These are phyloP conservation scores for Drosophila neonasuta DNA, from an alignment of 2,888 invertebrate species.

Conservation along the genomic window DNA sequence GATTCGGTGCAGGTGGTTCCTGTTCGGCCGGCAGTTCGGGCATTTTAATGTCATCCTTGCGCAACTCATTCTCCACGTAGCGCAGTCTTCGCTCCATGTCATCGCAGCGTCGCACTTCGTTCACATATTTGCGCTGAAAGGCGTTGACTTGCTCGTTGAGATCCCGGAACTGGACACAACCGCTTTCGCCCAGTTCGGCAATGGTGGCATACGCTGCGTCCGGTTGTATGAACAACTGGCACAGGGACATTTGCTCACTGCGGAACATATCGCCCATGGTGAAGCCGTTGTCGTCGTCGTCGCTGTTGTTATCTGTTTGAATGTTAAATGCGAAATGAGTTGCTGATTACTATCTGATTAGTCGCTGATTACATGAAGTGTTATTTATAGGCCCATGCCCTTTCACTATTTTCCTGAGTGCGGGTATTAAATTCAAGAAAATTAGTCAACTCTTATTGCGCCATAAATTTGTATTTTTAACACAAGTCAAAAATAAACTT, in stretches of 20 bases:
- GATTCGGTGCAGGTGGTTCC: conserved; percentile 87
- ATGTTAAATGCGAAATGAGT: conserved; percentile 36
- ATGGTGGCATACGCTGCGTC: conserved; percentile 97
- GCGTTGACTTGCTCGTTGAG: conserved; percentile 91
- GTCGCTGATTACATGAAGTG: conserved; percentile 49
- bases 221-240: conserved; percentile 97
- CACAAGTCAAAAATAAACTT: conserved; percentile 8
- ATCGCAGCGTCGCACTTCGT: conserved; percentile 91
- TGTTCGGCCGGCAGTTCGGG: conserved; percentile 86
- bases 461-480: conserved; percentile 30
- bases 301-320: conserved; percentile 8
- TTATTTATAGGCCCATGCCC: conserved; percentile 44
- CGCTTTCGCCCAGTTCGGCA: conserved; percentile 96
- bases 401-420: conserved; percentile 15
- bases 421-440: conserved; percentile 19
- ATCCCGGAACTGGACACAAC: conserved; percentile 97
- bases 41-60: conserved; percentile 88
- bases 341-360: conserved; percentile 53
- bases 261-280: conserved; percentile 92
- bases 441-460: conserved; percentile 4
- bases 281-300: conserved; percentile 39
- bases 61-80: conserved; percentile 90
- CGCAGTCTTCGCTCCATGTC: conserved; percentile 92
- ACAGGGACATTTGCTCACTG: conserved; percentile 94
- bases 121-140: conserved; percentile 92